These are phyloP conservation scores for Etheostoma spectabile DNA, from an alignment of 2,113 vertebrate genomes.

Conservation along the genomic window DNA sequence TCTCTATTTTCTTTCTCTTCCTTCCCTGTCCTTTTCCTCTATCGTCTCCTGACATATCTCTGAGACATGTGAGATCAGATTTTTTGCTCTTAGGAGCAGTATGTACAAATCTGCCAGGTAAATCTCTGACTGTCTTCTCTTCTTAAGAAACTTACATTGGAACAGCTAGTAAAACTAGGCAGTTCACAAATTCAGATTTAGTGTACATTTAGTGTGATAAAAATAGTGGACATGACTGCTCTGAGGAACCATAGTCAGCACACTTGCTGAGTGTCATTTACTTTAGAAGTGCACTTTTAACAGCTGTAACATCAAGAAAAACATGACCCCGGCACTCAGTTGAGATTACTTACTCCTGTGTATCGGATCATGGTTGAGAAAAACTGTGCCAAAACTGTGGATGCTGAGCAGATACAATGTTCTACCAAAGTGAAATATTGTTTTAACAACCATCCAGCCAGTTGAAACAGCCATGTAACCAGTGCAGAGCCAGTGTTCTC, in stretches of 20 bases:
- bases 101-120: conserved; percentile 38
- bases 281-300: neutral
- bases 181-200: conserved; percentile 7
- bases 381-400: neutral
- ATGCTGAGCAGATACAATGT: conserved; percentile 56
- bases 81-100: conserved; percentile 35
- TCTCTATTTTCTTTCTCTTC: conserved; percentile 42
- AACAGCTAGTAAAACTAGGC: conserved; percentile 16
- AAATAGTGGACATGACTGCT: conserved; percentile 12
- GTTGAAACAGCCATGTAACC: conserved; percentile 52
- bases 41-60: conserved; percentile 41
- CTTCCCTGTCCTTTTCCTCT: conserved; percentile 30
- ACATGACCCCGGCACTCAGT: neutral
- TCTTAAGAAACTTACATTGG: conserved; percentile 18
- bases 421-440: conserved; percentile 48
- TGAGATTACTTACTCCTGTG: neutral
- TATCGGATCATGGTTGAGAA: neutral
- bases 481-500: conserved; percentile 57
- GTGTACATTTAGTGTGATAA: neutral
- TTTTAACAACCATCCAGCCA: conserved; percentile 68
- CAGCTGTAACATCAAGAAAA: conserved; percentile 4
- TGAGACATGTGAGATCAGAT: conserved; percentile 31
- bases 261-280: neutral
- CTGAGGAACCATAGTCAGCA: conserved; percentile 20
- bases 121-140: conserved; percentile 24